A percentile compares a stretch with the other conserved stretches of the same genome.
Conservation (phyloP, 2,113 vertebrate genomes). For the Hippocampus barbouri region DNA sequence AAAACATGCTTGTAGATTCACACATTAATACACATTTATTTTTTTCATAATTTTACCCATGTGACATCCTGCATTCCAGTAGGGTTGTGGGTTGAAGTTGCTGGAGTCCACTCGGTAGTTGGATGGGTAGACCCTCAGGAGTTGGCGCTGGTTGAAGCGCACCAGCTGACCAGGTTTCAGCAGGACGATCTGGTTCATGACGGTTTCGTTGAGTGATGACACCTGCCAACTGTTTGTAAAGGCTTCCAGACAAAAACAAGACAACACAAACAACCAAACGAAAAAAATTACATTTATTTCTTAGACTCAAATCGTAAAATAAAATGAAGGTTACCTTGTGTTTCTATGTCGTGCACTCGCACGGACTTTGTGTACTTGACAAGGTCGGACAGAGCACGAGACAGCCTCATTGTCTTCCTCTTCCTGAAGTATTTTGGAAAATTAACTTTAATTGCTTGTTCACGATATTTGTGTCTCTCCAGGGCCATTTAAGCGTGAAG, state of each 20-base stretch:
- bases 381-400: conserved; percentile 89
- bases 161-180: conserved; percentile 83
- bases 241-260: conserved; percentile 27
- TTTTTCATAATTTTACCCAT: conserved; percentile 74
- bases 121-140: conserved; percentile 90
- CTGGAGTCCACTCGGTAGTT: conserved; percentile 93
- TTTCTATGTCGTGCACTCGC: conserved; percentile 85
- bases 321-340: conserved; percentile 63
- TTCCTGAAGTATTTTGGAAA: conserved; percentile 49
- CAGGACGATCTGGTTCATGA: conserved; percentile 89
- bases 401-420: conserved; percentile 93
- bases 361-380: conserved; percentile 97
- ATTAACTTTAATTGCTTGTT: background rate
- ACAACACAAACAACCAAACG: background rate
- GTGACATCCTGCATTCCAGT: conserved; percentile 95
- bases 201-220: conserved; percentile 90
- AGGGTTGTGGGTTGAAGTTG: conserved; percentile 94
- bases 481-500: too few relatives aligned
- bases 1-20: background rate
- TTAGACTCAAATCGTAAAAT: background rate
- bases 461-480: background rate
- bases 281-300: background rate
- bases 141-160: conserved; percentile 89
- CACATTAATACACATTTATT: background rate
- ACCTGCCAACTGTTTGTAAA: conserved; percentile 89